Evolutionary conservation across 2,113 vertebrate genomes (phyloP).

Genomic region (Neogobius melanostomus): DNA sequence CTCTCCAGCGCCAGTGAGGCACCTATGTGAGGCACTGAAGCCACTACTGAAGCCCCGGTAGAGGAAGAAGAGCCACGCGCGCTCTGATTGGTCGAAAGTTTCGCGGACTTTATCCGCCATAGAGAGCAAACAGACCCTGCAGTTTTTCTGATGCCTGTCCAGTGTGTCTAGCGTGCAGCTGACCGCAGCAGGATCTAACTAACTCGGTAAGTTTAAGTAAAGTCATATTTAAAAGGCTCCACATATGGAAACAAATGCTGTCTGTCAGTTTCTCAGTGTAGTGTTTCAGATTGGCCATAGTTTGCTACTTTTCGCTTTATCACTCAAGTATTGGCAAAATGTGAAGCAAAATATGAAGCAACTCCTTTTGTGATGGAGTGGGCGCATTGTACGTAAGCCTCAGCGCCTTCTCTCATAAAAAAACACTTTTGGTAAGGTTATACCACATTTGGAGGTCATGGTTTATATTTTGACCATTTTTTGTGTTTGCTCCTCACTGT

Average conservation of each 20-base stretch:
- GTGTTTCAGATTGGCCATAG: too few species aligned
- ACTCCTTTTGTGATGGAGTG: too few species aligned
- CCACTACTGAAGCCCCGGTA: neutral
- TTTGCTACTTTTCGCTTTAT: too few species aligned
- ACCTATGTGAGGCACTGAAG: constrained; percentile 1
- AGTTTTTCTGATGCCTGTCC: neutral
- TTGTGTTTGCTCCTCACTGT: too few species aligned
- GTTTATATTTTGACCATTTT: too few species aligned
- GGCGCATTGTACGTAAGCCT: too few species aligned
- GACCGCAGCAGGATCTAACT: neutral
- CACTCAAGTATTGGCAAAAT: too few species aligned
- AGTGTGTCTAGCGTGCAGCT: neutral
- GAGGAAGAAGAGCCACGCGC: neutral
- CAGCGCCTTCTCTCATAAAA: too few species aligned
- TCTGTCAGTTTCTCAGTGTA: neutral
- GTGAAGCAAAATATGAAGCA: too few species aligned
- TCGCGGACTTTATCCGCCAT: constrained; percentile 61
- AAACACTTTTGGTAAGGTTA: too few species aligned
- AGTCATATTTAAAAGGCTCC: neutral
- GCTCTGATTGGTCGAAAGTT: constrained; percentile 58
- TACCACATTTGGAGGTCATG: too few species aligned
- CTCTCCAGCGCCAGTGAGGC: neutral
- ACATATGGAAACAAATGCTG: neutral
- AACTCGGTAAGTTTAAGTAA: neutral
- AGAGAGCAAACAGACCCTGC: neutral